Conservation (phyloP, 2,797 vertebrate genomes). For the Trichosurus vulpecula region DNA sequence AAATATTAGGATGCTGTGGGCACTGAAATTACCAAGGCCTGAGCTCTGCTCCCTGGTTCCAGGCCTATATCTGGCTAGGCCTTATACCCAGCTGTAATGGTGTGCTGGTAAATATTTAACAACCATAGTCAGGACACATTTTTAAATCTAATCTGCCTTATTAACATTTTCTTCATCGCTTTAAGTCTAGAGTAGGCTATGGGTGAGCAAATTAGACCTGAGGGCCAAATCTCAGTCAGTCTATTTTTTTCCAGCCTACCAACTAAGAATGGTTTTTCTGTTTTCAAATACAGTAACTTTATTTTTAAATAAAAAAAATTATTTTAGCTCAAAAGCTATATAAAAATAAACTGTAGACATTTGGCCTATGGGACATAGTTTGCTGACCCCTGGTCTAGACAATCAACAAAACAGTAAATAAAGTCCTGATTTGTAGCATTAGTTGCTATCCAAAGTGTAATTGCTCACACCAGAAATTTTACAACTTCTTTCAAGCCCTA, state of each 20-base stretch:
- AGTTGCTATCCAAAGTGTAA: neutral
- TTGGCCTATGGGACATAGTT: neutral
- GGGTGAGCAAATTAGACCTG: neutral
- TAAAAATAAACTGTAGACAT: neutral
- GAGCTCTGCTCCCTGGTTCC: neutral
- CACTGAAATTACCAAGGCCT: neutral
- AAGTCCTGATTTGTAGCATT: neutral
- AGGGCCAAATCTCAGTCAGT: neutral
- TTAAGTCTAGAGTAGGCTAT: neutral
- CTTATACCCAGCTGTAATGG: neutral
- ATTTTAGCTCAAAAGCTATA: neutral
- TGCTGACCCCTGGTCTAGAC: neutral
- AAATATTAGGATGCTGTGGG: neutral
- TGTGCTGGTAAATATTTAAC: neutral
- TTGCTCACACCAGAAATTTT: neutral
- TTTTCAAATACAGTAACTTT: neutral
- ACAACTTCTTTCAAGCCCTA: neutral
- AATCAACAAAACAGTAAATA: neutral
- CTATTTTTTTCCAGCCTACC: neutral
- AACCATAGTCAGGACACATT: neutral
- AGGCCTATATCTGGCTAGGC: neutral
- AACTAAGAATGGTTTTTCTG: neutral
- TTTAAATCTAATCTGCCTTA: neutral
- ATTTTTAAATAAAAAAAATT: neutral
- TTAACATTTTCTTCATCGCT: neutral